Base-by-base conservation (phyloP, 1,140 invertebrate genomes). In the Myzus persicae region DNA sequence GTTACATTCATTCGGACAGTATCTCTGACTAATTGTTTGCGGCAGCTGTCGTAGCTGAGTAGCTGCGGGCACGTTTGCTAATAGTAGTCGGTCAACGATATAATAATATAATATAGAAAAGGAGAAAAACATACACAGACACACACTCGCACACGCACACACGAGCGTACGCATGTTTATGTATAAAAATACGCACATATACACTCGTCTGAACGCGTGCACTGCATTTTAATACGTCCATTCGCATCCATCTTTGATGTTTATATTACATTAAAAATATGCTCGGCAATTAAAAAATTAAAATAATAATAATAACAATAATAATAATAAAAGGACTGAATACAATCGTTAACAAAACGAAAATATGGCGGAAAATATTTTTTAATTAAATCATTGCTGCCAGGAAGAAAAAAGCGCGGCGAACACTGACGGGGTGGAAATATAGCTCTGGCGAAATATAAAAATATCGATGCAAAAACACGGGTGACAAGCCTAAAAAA, bases 371-470 rank as follows among this genome's bases (percentile, higher is more conserved):
- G 76, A 82, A 92, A 92, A 93, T 93, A 93, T 93, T 93, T 92
- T n/a, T 93, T 93, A 93, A 93, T 93, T 93, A 93, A 93, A 93
- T 93, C 85, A 93, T 93, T 54, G 46, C 46, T 81, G 91, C 84
- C 31, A 26, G 36, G 46, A 38, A 36, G 76, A 84, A 92, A 92
- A 81, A 67, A 44, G 31, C 90, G 20, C 90, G 90, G 46, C 4
- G 14, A 2, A 44, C 40, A n/a, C 14, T 20, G 22, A 5, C 31
- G 85, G 59, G 59, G 36, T 26, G 22, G 22, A 51, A 3, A n/a
- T 18, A 67, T n/a, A 11, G 22, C 59, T 91, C 9, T 44, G 42
- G 24, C 46, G 26, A 54, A 54, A 93, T 51, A 51, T 84, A 93
- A 93, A 93, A 92, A 48, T 0, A 42, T 36, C 22, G 38, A 51